Conservation (phyloP, 2,113 vertebrate genomes). For the Sturnira hondurensis region DNA sequence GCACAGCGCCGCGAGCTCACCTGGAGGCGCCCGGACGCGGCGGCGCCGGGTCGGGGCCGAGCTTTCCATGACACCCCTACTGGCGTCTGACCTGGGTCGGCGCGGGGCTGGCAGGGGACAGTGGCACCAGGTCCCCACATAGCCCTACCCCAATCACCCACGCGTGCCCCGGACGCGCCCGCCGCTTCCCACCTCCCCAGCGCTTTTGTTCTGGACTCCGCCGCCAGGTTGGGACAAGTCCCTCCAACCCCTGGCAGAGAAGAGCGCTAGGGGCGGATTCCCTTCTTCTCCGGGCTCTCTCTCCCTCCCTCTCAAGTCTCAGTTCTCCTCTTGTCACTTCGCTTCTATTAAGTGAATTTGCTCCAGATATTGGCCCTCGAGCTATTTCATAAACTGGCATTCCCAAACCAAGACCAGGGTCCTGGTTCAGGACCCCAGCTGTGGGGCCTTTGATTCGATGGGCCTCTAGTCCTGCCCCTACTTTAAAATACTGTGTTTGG, state of each 20-base stretch:
- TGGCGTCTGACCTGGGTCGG: not conserved
- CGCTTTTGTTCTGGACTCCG: slow-evolving; percentile 47
- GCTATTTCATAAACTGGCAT: not conserved
- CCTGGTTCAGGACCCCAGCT: not conserved
- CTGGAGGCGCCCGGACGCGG: not conserved
- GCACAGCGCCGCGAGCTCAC: not conserved
- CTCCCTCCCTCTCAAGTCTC: not conserved
- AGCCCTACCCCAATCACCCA: not conserved
- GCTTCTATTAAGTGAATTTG: not conserved
- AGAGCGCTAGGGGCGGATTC: not conserved
- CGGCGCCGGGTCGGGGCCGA: not conserved
- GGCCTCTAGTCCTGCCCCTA: not conserved
- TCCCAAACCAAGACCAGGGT: accelerated
- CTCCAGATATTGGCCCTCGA: not conserved
- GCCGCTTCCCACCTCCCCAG: not conserved
- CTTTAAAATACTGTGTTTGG: not conserved
- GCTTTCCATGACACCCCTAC: not conserved
- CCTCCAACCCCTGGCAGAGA: not conserved
- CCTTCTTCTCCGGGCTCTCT: no score
- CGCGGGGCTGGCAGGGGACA: accelerated
- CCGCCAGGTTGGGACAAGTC: slow-evolving; percentile 39
- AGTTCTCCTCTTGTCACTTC: accelerated
- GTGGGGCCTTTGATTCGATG: not conserved
- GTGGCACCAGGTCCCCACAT: not conserved
- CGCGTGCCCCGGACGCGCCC: not conserved